Conservation (phyloP, 2,888 invertebrate genomes). For the Lycaena phlaeas region DNA sequence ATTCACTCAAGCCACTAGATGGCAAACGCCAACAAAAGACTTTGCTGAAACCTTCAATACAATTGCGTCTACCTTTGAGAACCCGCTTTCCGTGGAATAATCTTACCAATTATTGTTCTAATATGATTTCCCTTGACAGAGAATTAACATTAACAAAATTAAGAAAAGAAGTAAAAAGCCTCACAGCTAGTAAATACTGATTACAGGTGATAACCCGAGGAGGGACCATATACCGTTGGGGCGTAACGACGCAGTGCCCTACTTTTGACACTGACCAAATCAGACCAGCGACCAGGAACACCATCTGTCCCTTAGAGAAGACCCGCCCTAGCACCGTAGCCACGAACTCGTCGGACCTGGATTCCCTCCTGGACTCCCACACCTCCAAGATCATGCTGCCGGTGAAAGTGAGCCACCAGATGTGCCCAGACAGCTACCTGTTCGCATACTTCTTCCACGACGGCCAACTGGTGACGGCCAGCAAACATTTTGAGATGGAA, state of each 20-base stretch:
- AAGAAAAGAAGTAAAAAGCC: too few species aligned
- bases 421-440: slow-evolving; percentile 66
- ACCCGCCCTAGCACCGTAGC: too few species aligned
- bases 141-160: too few species aligned
- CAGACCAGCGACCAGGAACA: slow-evolving; percentile 33
- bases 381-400: slow-evolving; percentile 49
- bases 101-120: too few species aligned
- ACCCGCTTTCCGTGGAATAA: too few species aligned
- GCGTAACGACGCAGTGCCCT: slow-evolving; percentile 61
- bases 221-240: slow-evolving; percentile 61
- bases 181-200: too few species aligned
- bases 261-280: slow-evolving; percentile 34
- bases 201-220: slow-evolving; percentile 61
- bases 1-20: too few species aligned
- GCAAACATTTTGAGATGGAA: slow-evolving; percentile 64
- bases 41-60: too few species aligned
- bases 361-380: slow-evolving; percentile 39
- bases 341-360: slow-evolving; percentile 22
- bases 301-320: slow-evolving; percentile 27
- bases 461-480: slow-evolving; percentile 71
- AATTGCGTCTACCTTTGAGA: too few species aligned
- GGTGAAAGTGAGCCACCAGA: slow-evolving; percentile 56
- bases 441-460: slow-evolving; percentile 72
- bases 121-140: too few species aligned
- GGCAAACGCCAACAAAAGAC: too few species aligned